Evolutionary conservation across 2,888 invertebrate species (phyloP), one percentile per base, ranked within the genome.

Genomic region (Agonopterix subpropinquella): DNA sequence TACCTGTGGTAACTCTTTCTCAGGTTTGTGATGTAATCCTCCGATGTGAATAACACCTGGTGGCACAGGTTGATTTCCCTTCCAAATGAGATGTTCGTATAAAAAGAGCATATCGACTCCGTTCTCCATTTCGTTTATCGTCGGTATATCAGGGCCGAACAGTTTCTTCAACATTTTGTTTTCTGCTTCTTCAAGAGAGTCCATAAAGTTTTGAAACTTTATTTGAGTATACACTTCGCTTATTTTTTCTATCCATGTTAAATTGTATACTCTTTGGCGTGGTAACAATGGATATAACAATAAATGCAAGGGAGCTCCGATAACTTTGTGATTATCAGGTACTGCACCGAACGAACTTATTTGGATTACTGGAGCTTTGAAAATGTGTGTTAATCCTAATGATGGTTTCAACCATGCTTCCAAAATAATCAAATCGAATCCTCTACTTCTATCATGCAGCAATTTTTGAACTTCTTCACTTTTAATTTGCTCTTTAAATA

Each of bases 1-100:
- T 53, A 71, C 75, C 53, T 61, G 53, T 5, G 85, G 80, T 13
- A 89, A 59, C 0, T 73, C 64, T 41, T 78, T 71, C 2, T 64
- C 48, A 11, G 67, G 66, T 10, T 64, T 69, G 15, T 77, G 64
- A 53, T 86, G 83, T 39, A 80, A 53, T 9, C 86, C 85, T 47
- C 84, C 81, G 49, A 86, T 73, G 50, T 73, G 75, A 2, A 88
- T 51, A 1, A 82, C 64, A 49, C 65, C 66, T 0, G 85, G 78
- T 9, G 85, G 73, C 0, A 80, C 59, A 0, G 89, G 88, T 9
- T 65, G 61, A 42, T 71, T 70, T 4, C 61, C 60, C 43, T 67
- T 67, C 61, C 75, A 74, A 11, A 78, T 49, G 0, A 76, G 72
- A 64, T 84, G 74, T 1, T 70, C 60, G 56, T 88, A 88, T 7